A percentile compares a stretch with the other conserved stretches of the same genome.
Conservation (phyloP, 1,140 invertebrate species). For the Drosophila subpulchrella region DNA sequence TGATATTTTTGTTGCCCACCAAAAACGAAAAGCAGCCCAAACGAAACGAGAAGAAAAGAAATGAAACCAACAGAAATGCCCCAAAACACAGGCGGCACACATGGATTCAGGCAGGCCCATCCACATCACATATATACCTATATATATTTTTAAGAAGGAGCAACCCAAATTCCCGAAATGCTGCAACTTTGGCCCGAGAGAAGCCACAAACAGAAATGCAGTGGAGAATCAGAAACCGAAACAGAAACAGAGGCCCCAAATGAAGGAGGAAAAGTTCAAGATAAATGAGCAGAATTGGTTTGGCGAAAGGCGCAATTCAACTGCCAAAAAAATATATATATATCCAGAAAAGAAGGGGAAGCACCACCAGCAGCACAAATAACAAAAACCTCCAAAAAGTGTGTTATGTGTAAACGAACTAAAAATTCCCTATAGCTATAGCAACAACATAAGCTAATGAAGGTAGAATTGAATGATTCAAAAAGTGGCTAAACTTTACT, state of each 20-base stretch:
- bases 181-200: conserved; percentile 67
- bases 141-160: conserved; percentile 58
- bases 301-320: conserved; percentile 82
- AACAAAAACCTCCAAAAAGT: conserved; percentile 43
- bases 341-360: conserved; percentile 2
- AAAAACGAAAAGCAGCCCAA: conserved; percentile 43
- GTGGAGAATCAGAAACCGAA: conserved; percentile 30
- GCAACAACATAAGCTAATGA: no score
- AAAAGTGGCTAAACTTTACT: no score
- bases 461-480: no score
- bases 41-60: conserved; percentile 39
- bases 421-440: not conserved
- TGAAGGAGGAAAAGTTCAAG: conserved; percentile 76
- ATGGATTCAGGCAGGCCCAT: conserved; percentile 6
- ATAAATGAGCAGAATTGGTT: conserved; percentile 80
- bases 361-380: conserved; percentile 36
- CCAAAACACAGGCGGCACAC: conserved; percentile 21
- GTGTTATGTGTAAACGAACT: conserved; percentile 2
- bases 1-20: conserved; percentile 80
- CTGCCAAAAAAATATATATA: conserved; percentile 56
- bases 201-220: conserved; percentile 25
- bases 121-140: not conserved
- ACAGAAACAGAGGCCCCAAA: conserved; percentile 47
- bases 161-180: conserved; percentile 80
- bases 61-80: conserved; percentile 46